Evolutionary conservation across 2,797 vertebrate species (phyloP), one percentile per base, ranked within the genome.

Genomic region (Sarcophilus harrisii): DNA sequence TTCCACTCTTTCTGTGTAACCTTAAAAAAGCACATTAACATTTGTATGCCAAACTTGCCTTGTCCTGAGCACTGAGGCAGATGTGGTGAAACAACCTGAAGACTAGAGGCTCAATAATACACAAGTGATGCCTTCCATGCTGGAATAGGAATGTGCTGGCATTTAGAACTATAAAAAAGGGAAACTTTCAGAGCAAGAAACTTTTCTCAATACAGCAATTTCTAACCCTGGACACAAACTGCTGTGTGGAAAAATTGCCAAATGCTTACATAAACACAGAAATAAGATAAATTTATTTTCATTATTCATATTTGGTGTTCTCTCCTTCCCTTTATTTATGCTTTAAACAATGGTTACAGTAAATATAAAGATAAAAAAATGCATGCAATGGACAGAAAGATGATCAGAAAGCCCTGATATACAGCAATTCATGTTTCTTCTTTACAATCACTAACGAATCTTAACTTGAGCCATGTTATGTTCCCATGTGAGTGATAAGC

Each of bases 401-500:
- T 97, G 98, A 98, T 98, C 98, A 97, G 97, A 98, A 98, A 98
- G 96, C 94, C 92, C 95, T 97, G 98, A 98, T 98, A 98, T 60
- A 97, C 96, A 97, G 98, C 98, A 96, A 98, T 98, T 98, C 98
- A 97, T 98, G 98, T 98, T 98, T 98, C 98, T 98, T 98, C 98
- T 98, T 98, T 97, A 98, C 98, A 98, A 98, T 99, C 98, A 93
- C 98, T 98, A 99, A 98, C 98, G 98, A 98, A 98, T 98, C 98
- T 99, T 98, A 98, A 98, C 98, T 97, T 97, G 98, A 98, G 98
- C 98, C 97, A 57, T 98, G 98, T 98, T 98, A 97, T 94, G 92
- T 98, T 99, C 98, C 98, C 98, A 94, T 96, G 98, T 98, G 99
- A 98, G 98, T 98, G 98, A 99, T 98, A 98, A 98, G 98, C 98